A percentile compares a stretch with the other conserved stretches of the same genome.
phyloP scores from a whole-genome alignment of 1,140 invertebrate species.

The Ceratina australensis region DNA sequence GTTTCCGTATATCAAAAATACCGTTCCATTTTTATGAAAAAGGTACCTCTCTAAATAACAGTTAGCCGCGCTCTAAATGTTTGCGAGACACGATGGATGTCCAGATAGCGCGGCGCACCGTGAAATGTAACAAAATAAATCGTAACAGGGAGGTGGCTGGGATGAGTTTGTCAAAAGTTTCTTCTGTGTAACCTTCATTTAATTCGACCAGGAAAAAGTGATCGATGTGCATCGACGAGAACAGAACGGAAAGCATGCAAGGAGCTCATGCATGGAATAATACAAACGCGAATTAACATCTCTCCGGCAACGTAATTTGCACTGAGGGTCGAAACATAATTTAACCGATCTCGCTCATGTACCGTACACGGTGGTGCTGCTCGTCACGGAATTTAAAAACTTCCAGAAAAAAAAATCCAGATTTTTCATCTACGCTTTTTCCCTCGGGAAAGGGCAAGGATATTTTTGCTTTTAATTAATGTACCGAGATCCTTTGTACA shows the following conservation, averaged over 20 bases:
- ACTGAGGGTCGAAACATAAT: background rate
- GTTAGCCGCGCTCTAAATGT: background rate
- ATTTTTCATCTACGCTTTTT: background rate
- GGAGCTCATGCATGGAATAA: too few species aligned
- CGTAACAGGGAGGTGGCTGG: background rate
- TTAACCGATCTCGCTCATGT: background rate
- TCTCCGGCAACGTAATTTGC: too few species aligned
- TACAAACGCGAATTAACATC: background rate
- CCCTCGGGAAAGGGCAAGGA: background rate
- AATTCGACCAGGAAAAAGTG: too few species aligned
- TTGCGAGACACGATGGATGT: conserved; percentile 7
- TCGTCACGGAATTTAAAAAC: background rate
- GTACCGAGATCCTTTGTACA: background rate
- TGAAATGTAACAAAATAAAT: conserved; percentile 12
- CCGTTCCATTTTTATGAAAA: conserved; percentile 6
- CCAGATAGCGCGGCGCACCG: background rate
- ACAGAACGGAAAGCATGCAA: too few species aligned
- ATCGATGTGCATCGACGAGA: too few species aligned
- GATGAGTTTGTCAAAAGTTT: background rate
- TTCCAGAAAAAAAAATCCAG: background rate
- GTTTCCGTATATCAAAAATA: background rate
- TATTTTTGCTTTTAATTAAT: conserved; percentile 2
- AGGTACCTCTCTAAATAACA: conserved; percentile 6
- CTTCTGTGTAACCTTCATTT: too few species aligned
- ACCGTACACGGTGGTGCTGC: too few species aligned